Evolutionary conservation across 2,113 vertebrate species (phyloP).

Genomic region (Peromyscus leucopus): DNA sequence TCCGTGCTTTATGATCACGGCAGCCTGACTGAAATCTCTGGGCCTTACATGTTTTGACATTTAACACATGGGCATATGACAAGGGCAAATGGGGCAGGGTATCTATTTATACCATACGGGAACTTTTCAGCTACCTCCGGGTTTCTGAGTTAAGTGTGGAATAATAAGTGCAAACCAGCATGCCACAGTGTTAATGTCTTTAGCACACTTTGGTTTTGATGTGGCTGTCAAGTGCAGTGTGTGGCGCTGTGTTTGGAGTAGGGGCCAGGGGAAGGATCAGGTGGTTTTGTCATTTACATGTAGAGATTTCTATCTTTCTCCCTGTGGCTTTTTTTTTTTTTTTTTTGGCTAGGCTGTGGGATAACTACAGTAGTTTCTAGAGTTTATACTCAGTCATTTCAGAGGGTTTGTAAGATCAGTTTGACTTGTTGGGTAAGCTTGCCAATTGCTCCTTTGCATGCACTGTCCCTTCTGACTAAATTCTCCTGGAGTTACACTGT

Average conservation of each 20-base stretch:
- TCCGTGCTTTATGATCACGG: constrained; percentile 21
- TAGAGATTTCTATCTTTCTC: constrained; percentile 18
- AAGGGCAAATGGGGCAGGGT: background rate
- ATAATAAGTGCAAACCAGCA: background rate
- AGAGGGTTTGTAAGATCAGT: constrained; percentile 14
- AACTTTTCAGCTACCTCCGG: background rate
- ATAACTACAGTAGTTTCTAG: constrained; percentile 13
- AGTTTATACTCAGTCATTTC: background rate
- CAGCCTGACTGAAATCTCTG: constrained; percentile 17
- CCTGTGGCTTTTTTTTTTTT: background rate
- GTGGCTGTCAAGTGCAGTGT: background rate
- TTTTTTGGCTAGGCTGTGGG: background rate
- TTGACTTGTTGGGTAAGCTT: constrained; percentile 13
- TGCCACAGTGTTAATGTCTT: background rate
- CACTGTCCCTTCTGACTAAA: background rate
- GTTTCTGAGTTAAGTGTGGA: background rate
- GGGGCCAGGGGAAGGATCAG: background rate
- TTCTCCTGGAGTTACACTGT: background rate
- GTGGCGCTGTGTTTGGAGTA: background rate
- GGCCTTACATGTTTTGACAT: background rate
- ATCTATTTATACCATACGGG: background rate
- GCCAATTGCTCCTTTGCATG: background rate
- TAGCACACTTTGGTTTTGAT: background rate
- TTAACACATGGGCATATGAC: constrained; percentile 45
- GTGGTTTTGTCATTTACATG: constrained; percentile 1